phyloP scores from a whole-genome alignment of 2,888 invertebrate genomes.

The Cataglyphis livida region DNA sequence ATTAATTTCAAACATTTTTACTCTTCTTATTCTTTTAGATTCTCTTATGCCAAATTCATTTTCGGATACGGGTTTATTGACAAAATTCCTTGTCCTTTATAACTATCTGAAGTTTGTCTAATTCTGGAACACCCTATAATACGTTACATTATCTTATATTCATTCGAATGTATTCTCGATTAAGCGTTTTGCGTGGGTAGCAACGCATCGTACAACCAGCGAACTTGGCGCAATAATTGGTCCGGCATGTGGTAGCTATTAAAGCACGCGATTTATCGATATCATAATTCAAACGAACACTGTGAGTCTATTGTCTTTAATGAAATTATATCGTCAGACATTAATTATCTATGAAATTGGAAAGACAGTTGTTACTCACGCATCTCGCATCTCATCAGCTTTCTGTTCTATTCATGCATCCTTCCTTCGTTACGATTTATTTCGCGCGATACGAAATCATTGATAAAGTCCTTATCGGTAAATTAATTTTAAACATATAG shows the following conservation, averaged over 20 bases:
- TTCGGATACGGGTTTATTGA: too few species aligned
- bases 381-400: neutral
- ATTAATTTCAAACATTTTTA: too few species aligned
- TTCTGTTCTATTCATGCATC: constrained; percentile 8
- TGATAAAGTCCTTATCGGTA: constrained; percentile 33
- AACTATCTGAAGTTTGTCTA: too few species aligned
- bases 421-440: constrained; percentile 9
- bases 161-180: constrained; percentile 64
- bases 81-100: too few species aligned
- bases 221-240: constrained; percentile 59
- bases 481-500: constrained; percentile 24
- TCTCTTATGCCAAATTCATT: too few species aligned
- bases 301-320: constrained; percentile 65
- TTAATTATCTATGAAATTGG: constrained; percentile 57
- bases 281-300: constrained; percentile 66
- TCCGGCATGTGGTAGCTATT: constrained; percentile 72
- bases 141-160: constrained; percentile 11
- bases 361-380: constrained; percentile 33
- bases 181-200: constrained; percentile 67
- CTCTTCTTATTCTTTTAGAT: too few species aligned
- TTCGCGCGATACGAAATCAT: constrained; percentile 5
- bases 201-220: constrained; percentile 54
- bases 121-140: neutral
- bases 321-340: constrained; percentile 65
- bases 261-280: constrained; percentile 76